Base-by-base conservation (phyloP, 2,888 invertebrate genomes). In the Protodeltote pygarga region DNA sequence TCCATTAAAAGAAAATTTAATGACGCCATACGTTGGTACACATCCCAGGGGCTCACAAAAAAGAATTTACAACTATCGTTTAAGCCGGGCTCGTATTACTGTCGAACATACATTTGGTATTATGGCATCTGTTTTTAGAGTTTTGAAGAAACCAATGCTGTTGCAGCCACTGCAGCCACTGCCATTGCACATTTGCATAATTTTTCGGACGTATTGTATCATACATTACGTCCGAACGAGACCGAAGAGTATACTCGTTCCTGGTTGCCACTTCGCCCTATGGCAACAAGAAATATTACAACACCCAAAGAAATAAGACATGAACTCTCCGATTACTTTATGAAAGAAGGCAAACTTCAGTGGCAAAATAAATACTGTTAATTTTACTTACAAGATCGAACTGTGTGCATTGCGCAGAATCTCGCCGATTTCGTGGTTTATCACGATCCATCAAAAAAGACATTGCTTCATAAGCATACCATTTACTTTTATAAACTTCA, bases 381-480 rank as follows among this genome's bases (percentile, higher is more conserved):
- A 37, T 37, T 37, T 37, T 37, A 25, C 24, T 27, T 37, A 33
- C 32, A 33, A 33, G 20, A 33, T 32, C 31, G 13, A 32, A 32
- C 32, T 32, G 32, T 32, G 32, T 33, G 32, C 32, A 21, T 33
- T 33, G 32, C 27, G 27, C 27, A 25, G 37, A 37, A 37, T 37
- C 37, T 25, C 24, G 37, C 25, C 37, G 27, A 25, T 25, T 25
- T 37, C 37, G 25, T 37, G 37, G 37, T 37, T 37, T 37, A 37
- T 37, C 37, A 37, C 37, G 37, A 37, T 37, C 37, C 27, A 37
- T 25, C 35, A 37, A 25, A 32, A 32, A 32, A 37, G 25, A 37
- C 35, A 37, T 37, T 37, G 37, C 37, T 25, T 37, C 37, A 37
- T 25, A 37, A 37, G 37, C 37, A 37, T 24, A 35, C 35, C 35